These are phyloP conservation scores for Athetis lepigone DNA, from an alignment of 2,888 invertebrate species.

Conservation along the genomic window DNA sequence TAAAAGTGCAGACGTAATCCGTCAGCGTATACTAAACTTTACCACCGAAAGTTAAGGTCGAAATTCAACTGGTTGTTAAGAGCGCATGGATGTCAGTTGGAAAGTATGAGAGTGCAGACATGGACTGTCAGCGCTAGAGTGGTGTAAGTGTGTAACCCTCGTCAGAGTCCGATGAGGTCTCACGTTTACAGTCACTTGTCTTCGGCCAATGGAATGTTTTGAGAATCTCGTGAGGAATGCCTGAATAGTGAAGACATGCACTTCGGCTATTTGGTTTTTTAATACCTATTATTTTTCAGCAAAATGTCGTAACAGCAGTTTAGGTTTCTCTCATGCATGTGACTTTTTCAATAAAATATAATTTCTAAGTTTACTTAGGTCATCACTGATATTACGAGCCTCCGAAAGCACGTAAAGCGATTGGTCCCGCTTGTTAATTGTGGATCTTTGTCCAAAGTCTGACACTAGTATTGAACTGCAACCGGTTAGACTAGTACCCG, in stretches of 20 bases:
- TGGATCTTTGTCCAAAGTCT: too few relatives aligned
- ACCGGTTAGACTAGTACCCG: too few relatives aligned
- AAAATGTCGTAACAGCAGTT: too few relatives aligned
- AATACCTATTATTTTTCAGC: too few relatives aligned
- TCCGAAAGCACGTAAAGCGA: too few relatives aligned
- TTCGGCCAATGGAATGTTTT: conserved; percentile 40
- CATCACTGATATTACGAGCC: too few relatives aligned
- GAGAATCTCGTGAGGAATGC: conserved; percentile 40
- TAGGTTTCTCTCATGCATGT: too few relatives aligned
- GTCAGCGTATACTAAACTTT: conserved; percentile 71
- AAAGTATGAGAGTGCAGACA: conserved; percentile 63
- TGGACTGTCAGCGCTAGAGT: conserved; percentile 69
- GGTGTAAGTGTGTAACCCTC: conserved; percentile 69
- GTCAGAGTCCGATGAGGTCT: conserved; percentile 66
- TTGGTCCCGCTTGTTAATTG: too few relatives aligned
- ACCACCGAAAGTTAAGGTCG: rapidly evolving
- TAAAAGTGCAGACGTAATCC: conserved; percentile 67
- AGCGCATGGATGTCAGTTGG: conserved; percentile 42
- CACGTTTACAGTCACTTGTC: conserved; percentile 54
- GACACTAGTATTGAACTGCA: too few relatives aligned
- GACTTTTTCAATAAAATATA: too few relatives aligned
- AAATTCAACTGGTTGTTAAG: conserved; percentile 5
- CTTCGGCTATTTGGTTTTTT: too few relatives aligned
- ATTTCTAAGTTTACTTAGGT: too few relatives aligned
- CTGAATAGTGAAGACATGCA: conserved; percentile 1